Base-by-base conservation (phyloP, 2,888 invertebrate species). In the Apamea sordens region DNA sequence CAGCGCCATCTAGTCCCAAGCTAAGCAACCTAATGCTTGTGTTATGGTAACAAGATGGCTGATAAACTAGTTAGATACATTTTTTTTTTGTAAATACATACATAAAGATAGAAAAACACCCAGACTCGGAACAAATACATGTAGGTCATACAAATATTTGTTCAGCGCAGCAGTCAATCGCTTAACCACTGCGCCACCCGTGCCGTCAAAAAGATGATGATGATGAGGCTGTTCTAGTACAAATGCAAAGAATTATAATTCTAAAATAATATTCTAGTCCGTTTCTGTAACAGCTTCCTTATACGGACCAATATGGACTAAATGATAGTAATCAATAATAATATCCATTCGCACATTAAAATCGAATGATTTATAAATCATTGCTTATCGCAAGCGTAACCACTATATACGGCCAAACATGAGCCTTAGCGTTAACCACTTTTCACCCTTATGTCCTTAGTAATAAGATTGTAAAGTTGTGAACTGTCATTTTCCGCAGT, bases 341-440 rank as follows among this genome's bases (percentile, higher is more conserved):
- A 24, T 83, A 64, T 50, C 28, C 18, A 44, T 47, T 76, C 5
- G 15, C 28, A 53, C 21, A 80, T 84, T 50, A 61, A 53, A 74
- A 74, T 74, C 4, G 0, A 50, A 80, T 80, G 59, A 75, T 77
- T 73, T 63, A 70, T 74, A 24, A n/a, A n/a, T 67, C 13, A 18
- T 70, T 75, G 5, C 18, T 21, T 36, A 13, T 18, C 41, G 7
- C 21, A 41, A 63, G 59, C 63, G 44, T 73, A 64, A 68, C 64
- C 36, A 44, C 36, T 61, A 24, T 36, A 21, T 61, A 75, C 44
- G 28, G 24, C 24, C 36, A 56, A 73, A 71, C 21, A 59, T 50
- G 53, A 64, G n/a, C 41, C 50, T 10, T 73, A 73, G 77, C 28
- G 6, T 61, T 18, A 18, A 41, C 10, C 50, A 41, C 47, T 47